Base-by-base conservation (phyloP, 2,113 vertebrate genomes). In the Orientallactaga bullata region DNA sequence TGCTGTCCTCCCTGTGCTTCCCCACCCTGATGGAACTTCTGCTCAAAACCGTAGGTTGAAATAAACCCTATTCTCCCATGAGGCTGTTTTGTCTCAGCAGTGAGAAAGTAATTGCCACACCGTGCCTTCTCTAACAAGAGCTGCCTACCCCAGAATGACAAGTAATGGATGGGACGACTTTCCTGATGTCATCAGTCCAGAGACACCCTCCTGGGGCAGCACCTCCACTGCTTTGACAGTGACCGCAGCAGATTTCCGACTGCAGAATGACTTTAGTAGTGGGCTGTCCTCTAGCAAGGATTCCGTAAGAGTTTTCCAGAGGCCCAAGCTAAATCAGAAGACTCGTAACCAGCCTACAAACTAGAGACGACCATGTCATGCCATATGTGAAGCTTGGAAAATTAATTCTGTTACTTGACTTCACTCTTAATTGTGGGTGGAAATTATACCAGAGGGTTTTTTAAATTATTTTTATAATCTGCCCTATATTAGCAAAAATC, bases 291-390 rank as follows among this genome's bases (percentile, higher is more conserved):
- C 42, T 96, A 61, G 88, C 63, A 15, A 97, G 97, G 32, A 2
- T 98, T 60, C 85, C 97, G 89, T 63, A 97, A 71, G 91, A 94
- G 78, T 90, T 98, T 11, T 94, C 97, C 58, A 89, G 71, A 0
- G 37, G 89, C 30, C 66, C 28, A 1, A 60, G 86, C 15, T 97
- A 97, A 95, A 89, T 39, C 32, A 71, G 58, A 73, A 71, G 58
- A 73, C 91, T 61, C 0, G 23, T 63, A 30, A 79, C 26, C 35
- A 77, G 2, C 16, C 8, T 11, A 68, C 18, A 55, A 0, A 51
- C 1, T 63, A 20, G 76, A 51, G 88, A 0, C 61, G 63, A 74
- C 69, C 6, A 47, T 65, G 55, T 1, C 5, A 82, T 69, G 88
- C 69, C 55, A 18, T 60, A 81, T 30, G 24, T 26, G 24, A 69